Evolutionary conservation across 1,140 invertebrate species (phyloP).

Genomic region (Oppia nitens): DNA sequence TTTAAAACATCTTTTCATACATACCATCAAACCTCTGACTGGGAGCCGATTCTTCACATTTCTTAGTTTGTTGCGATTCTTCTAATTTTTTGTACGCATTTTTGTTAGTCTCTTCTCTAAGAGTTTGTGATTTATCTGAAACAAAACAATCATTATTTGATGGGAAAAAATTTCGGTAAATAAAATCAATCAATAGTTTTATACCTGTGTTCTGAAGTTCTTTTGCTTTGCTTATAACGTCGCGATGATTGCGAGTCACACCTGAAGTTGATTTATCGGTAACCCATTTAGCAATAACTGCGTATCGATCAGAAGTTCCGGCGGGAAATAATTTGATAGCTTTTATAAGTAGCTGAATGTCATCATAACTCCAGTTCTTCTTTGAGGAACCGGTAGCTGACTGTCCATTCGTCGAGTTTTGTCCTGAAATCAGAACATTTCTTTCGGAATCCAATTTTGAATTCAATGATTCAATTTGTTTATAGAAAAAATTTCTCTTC

Average conservation of each 20-base stretch:
- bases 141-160: slow-evolving; percentile 13
- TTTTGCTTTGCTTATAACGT: slow-evolving; percentile 87
- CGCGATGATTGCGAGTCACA: slow-evolving; percentile 49
- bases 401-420: slow-evolving; percentile 6
- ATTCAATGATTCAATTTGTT: slow-evolving; percentile 47
- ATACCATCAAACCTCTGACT: slow-evolving; percentile 38
- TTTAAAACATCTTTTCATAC: slow-evolving; percentile 11
- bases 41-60: slow-evolving; percentile 36
- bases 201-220: slow-evolving; percentile 67
- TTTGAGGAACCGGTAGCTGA: slow-evolving; percentile 12
- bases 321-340: slow-evolving; percentile 91
- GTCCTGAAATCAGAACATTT: slow-evolving; percentile 27
- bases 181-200: slow-evolving; percentile 8
- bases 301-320: slow-evolving; percentile 84
- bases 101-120: slow-evolving; percentile 67
- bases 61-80: slow-evolving; percentile 50
- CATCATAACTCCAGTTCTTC: slow-evolving; percentile 53
- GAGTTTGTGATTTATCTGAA: slow-evolving; percentile 24
- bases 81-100: slow-evolving; percentile 81
- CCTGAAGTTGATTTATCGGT: slow-evolving; percentile 57
- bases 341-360: slow-evolving; percentile 78
- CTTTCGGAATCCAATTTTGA: slow-evolving; percentile 53
- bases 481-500: slow-evolving; percentile 23
- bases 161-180: slow-evolving; percentile 5
- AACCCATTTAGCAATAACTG: slow-evolving; percentile 86